Conservation (phyloP, 2,888 invertebrate genomes). For the Macrosoma leucophasiata region DNA sequence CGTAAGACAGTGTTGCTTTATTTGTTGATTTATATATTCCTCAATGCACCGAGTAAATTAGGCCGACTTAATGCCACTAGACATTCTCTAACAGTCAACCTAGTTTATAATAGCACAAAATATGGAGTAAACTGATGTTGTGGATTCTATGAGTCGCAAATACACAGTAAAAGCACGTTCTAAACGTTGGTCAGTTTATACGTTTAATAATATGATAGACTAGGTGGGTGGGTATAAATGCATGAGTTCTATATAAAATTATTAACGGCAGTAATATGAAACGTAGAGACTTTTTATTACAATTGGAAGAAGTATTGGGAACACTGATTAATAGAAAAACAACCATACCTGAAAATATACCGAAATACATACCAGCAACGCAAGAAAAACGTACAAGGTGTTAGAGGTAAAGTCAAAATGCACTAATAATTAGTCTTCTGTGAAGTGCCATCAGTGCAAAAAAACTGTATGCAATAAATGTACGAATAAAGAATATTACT, state of each 20-base stretch:
- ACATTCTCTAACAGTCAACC: too few species aligned
- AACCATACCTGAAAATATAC: conserved; percentile 2
- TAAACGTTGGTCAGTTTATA: not conserved
- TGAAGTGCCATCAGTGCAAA: not conserved
- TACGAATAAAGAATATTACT: too few species aligned
- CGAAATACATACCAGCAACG: conserved; percentile 2
- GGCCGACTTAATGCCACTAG: too few species aligned
- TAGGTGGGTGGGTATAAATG: conserved; percentile 8
- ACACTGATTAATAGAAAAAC: conserved; percentile 5
- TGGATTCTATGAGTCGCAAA: not conserved
- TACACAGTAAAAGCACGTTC: not conserved
- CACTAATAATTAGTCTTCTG: too few species aligned
- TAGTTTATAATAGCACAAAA: not conserved
- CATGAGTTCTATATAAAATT: conserved; percentile 3
- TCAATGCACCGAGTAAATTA: too few species aligned
- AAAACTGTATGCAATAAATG: too few species aligned
- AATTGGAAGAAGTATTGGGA: conserved; percentile 5
- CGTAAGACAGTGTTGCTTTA: not conserved
- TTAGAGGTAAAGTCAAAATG: too few species aligned
- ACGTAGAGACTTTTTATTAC: conserved; percentile 6
- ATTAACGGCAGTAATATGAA: conserved; percentile 2
- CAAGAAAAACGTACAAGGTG: conserved; percentile 6
- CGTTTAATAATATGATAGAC: not conserved
- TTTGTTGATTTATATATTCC: too few species aligned
- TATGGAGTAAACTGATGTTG: not conserved